These are phyloP conservation scores for Pocillopora verrucosa DNA, from an alignment of 64 coral and sea anemone genomes.

Conservation along the genomic window DNA sequence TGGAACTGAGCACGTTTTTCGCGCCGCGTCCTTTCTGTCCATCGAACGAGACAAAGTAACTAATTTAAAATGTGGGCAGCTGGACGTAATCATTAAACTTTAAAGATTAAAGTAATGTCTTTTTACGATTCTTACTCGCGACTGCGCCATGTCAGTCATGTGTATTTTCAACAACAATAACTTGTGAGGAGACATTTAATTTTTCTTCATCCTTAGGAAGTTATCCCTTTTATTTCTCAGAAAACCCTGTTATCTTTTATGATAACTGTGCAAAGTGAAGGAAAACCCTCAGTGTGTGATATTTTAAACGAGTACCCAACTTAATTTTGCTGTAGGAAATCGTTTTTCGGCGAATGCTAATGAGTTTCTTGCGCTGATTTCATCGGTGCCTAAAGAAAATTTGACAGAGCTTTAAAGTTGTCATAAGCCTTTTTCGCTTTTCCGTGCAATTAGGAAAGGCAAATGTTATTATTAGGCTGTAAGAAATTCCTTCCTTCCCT, in stretches of 20 bases:
- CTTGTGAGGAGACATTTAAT: neutral
- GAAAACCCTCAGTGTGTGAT: neutral
- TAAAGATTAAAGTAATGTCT: constrained; percentile 42
- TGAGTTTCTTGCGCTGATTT: neutral
- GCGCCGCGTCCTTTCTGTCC: neutral
- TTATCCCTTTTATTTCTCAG: neutral
- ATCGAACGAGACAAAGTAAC: constrained; percentile 30
- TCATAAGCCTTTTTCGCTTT: constrained; percentile 34
- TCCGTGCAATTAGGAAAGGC: neutral
- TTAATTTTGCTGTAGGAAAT: neutral
- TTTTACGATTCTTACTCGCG: constrained; percentile 7
- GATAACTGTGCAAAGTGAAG: no score
- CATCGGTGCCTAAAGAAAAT: neutral
- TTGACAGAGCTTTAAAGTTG: constrained; percentile 9
- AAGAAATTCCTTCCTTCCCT: neutral
- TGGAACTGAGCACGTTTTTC: neutral
- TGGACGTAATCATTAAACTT: constrained; percentile 44
- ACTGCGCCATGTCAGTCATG: neutral
- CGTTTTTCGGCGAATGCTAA: constrained; percentile 6
- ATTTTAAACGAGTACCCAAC: neutral
- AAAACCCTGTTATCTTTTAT: no score
- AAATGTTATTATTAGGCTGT: neutral
- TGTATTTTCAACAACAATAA: constrained; percentile 25
- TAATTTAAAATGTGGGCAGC: constrained; percentile 51
- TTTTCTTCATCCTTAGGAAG: neutral